A percentile compares a stretch with the other conserved stretches of the same genome.
Evolutionary conservation across 2,113 vertebrate genomes (phyloP).

Genomic region (Oplegnathus fasciatus): DNA sequence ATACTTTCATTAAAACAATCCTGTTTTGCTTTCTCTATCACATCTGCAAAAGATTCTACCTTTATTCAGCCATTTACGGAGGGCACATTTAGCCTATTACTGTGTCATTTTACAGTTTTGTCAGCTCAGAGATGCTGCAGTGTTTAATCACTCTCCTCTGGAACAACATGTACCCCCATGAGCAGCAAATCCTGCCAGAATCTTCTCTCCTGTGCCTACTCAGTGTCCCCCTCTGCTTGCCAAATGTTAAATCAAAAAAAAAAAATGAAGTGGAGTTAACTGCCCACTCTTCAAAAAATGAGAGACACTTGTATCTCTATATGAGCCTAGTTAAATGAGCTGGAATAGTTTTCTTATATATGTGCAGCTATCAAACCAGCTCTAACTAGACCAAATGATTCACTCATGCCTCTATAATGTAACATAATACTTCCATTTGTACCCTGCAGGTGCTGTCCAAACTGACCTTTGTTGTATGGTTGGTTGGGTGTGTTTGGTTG

Average conservation of each 20-base stretch:
- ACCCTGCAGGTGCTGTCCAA: slow-evolving; percentile 17
- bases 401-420: not conserved
- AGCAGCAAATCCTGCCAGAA: slow-evolving; percentile 51
- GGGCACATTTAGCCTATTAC: slow-evolving; percentile 11
- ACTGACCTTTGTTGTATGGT: slow-evolving; percentile 62
- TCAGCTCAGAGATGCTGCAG: slow-evolving; percentile 35
- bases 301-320: slow-evolving; percentile 9
- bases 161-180: slow-evolving; percentile 47
- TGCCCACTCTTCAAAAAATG: slow-evolving; percentile 31
- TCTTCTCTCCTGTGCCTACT: slow-evolving; percentile 45
- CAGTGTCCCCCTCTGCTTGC: slow-evolving; percentile 45
- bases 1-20: not conserved
- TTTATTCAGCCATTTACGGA: not conserved
- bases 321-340: slow-evolving; percentile 31
- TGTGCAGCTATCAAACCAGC: slow-evolving; percentile 2
- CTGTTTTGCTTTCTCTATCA: not conserved
- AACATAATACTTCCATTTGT: slow-evolving; percentile 5
- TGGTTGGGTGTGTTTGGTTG: slow-evolving; percentile 50
- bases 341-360: slow-evolving; percentile 7
- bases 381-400: slow-evolving; percentile 22
- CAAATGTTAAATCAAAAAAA: slow-evolving; percentile 60
- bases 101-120: slow-evolving; percentile 13
- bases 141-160: slow-evolving; percentile 44
- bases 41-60: not conserved
- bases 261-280: slow-evolving; percentile 36